Evolutionary conservation across 2,797 vertebrate genomes (phyloP).

Genomic region (Alca torda): DNA sequence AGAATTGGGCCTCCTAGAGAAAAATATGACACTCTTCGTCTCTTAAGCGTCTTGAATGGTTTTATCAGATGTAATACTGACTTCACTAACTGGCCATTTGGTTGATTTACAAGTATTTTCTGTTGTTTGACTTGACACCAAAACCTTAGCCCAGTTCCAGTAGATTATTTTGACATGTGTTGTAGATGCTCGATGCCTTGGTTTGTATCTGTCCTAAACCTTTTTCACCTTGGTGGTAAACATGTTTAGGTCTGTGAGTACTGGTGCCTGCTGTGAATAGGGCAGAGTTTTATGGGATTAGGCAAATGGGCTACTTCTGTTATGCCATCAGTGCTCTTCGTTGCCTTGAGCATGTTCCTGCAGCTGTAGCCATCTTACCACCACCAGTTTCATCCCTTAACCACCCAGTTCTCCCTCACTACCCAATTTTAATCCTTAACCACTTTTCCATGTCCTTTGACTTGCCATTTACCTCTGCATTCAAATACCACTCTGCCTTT

Average conservation of each 20-base stretch:
- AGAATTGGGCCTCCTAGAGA: neutral
- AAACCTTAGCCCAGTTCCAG: neutral
- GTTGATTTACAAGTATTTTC: neutral
- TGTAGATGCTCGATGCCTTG: neutral
- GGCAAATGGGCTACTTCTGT: neutral
- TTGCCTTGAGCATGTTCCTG: neutral
- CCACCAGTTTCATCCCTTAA: neutral
- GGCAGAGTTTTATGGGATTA: neutral
- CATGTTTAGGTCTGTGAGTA: neutral
- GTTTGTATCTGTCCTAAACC: neutral
- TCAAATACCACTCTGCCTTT: neutral
- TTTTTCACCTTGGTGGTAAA: neutral
- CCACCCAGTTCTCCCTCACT: neutral
- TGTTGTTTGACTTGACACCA: neutral
- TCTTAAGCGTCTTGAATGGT: neutral
- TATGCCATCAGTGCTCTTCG: neutral
- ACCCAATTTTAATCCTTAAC: neutral
- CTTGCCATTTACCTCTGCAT: neutral
- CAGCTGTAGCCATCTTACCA: neutral
- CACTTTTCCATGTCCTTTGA: neutral
- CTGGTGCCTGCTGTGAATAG: neutral
- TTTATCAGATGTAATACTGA: neutral
- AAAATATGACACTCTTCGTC: neutral
- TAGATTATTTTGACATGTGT: neutral
- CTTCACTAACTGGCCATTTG: neutral